Evolutionary conservation across 2,797 vertebrate species (phyloP).

Genomic region (Phalanger gymnotis): DNA sequence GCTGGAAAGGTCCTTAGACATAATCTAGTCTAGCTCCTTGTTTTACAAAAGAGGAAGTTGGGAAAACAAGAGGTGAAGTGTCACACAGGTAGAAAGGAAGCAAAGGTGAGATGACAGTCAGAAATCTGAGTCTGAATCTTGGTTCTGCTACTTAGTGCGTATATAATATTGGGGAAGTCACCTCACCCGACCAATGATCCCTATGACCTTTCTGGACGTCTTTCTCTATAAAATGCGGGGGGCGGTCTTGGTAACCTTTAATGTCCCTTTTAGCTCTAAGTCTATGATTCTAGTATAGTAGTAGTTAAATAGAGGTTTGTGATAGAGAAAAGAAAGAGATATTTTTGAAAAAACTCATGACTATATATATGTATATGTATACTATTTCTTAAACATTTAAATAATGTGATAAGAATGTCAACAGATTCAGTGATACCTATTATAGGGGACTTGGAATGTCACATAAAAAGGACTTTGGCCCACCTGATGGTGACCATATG

Average conservation of each 20-base stretch:
- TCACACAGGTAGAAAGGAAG: neutral
- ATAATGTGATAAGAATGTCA: conserved; percentile 66
- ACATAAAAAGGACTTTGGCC: conserved; percentile 66
- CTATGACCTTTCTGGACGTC: neutral
- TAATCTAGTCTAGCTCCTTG: neutral
- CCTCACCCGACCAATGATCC: neutral
- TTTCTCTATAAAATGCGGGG: neutral
- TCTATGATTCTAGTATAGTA: neutral
- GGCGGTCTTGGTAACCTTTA: neutral
- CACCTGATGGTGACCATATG: conserved; percentile 78
- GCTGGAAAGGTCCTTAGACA: neutral
- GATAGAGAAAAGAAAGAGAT: conserved; percentile 38
- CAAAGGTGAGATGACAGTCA: neutral
- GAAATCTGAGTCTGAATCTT: neutral
- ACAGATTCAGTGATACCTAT: conserved; percentile 72
- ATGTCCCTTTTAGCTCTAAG: neutral
- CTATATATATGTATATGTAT: neutral
- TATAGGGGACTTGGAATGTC: conserved; percentile 73
- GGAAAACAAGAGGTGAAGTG: neutral
- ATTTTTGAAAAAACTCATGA: conserved; percentile 36
- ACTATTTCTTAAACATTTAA: conserved; percentile 70
- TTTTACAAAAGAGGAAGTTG: neutral
- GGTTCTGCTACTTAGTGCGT: neutral
- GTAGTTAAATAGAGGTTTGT: neutral
- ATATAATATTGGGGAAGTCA: neutral